A percentile compares a stretch with the other conserved stretches of the same genome.
Conservation (phyloP, 2,888 invertebrate species). For the Seladonia tumulorum region DNA sequence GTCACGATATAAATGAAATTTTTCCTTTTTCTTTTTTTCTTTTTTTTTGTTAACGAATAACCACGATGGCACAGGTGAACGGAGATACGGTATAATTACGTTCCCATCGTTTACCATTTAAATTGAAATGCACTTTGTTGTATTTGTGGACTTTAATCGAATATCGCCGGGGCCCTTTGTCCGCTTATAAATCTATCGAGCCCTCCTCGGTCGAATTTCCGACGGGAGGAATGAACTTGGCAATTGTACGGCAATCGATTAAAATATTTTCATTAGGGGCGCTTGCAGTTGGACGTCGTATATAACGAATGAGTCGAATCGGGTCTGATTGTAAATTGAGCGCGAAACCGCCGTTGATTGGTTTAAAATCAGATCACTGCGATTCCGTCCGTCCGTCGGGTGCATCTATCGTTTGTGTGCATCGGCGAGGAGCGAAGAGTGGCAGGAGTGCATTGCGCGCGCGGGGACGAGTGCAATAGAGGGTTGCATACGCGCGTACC, state of each 20-base stretch:
- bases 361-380: slow-evolving; percentile 83
- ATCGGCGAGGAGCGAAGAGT: slow-evolving; percentile 58
- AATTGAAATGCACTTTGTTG: slow-evolving; percentile 50
- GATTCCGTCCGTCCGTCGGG: slow-evolving; percentile 70
- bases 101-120: slow-evolving; percentile 50
- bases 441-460: slow-evolving; percentile 48
- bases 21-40: background rate
- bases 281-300: slow-evolving; percentile 60
- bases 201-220: slow-evolving; percentile 48
- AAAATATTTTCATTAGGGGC: slow-evolving; percentile 72
- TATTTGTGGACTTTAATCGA: slow-evolving; percentile 50
- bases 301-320: slow-evolving; percentile 76
- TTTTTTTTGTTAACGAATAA: slow-evolving; percentile 10
- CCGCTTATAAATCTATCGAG: slow-evolving; percentile 37
- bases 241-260: slow-evolving; percentile 68
- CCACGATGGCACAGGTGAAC: slow-evolving; percentile 18
- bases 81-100: slow-evolving; percentile 34
- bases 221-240: slow-evolving; percentile 45
- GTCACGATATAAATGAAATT: background rate
- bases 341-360: slow-evolving; percentile 83
- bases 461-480: slow-evolving; percentile 58
- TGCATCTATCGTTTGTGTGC: slow-evolving; percentile 74
- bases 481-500: slow-evolving; percentile 61
- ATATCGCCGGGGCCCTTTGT: slow-evolving; percentile 33
- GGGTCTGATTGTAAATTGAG: slow-evolving; percentile 83